Base-by-base conservation (phyloP, 2,797 vertebrate species). In the Falco biarmicus region DNA sequence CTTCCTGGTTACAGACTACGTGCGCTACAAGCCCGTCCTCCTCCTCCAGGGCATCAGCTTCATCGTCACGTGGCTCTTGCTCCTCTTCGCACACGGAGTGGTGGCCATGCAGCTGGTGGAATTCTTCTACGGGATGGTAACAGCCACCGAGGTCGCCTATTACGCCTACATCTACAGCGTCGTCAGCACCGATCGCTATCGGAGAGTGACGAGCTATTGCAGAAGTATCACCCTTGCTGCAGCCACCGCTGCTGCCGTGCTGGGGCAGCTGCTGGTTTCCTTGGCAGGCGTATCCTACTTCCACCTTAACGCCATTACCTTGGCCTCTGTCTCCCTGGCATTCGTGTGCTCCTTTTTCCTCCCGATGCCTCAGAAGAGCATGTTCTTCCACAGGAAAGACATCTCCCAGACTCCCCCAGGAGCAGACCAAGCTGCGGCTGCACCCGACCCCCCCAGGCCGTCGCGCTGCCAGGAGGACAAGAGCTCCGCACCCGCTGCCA, bases 151-250 rank as follows among this genome's bases (percentile, higher is more conserved):
- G 10, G 98, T 99, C 65, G 99, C 99, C 66, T 99, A 99, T 89
- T 99, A 99, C 34, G 98, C 99, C 93, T 99, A 99, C 97, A 99
- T 99, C 88, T 99, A 99, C 98, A 98, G 98, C 0, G 65, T 98
- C 66, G 98, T 99, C 83, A 98, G 96, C 59, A 61, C 85, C 1
- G 94, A 98, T 4, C 96, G 95, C 95, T 99, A 98, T 65, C 99
- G 98, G 97, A 97, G 93, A 63, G 98, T 98, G 60, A 99, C 98
- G 28, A 95, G 98, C 83, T 99, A 98, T 57, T 98, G 98, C 91
- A 95, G 97, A 43, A 98, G 97, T 0, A 68, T 98, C 88, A 94
- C 98, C 0, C 93, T 99, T 14, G 93, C 96, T 24, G 98, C 98
- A 28, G 98, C 98, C 80, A 98, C 98, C 0, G 28, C 85, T 1